These are phyloP conservation scores for Meloidogyne exigua DNA, from an alignment of 1,140 invertebrate genomes.

Conservation along the genomic window DNA sequence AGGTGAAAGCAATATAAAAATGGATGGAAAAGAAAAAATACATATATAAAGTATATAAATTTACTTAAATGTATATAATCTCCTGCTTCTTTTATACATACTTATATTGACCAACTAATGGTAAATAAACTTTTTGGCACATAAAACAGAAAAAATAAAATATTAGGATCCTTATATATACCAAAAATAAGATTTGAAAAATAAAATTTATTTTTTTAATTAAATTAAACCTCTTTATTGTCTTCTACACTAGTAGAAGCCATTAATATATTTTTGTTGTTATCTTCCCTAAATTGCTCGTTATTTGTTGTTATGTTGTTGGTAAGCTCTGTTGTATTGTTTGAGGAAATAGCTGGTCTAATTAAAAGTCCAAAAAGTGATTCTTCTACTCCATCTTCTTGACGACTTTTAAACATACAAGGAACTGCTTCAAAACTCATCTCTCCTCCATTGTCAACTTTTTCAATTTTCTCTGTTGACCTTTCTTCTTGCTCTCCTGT, in stretches of 20 bases:
- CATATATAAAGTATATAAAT: not conserved
- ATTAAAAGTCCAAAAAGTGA: conserved; percentile 44
- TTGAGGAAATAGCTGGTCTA: conserved; percentile 23
- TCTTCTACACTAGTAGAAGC: not conserved
- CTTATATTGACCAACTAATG: no score
- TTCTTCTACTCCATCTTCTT: conserved; percentile 41
- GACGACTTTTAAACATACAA: conserved; percentile 39
- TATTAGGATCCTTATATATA: not conserved
- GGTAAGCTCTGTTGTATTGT: not conserved
- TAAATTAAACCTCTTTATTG: not conserved
- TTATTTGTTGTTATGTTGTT: not conserved
- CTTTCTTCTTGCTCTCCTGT: not conserved
- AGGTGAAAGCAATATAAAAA: not conserved
- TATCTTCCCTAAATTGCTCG: not conserved
- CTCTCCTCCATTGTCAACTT: not conserved
- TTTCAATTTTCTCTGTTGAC: not conserved
- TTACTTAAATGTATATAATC: not conserved
- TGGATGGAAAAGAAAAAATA: not conserved
- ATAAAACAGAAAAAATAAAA: not conserved
- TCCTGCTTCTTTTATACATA: not conserved
- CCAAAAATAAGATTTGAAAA: not conserved
- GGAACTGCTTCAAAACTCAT: conserved; percentile 50
- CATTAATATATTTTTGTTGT: not conserved
- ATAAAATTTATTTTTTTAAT: no score
- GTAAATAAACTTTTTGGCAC: not conserved